These are phyloP conservation scores for Chromoteleia sp. DNA, from an alignment of 2,888 invertebrate species.

Conservation along the genomic window DNA sequence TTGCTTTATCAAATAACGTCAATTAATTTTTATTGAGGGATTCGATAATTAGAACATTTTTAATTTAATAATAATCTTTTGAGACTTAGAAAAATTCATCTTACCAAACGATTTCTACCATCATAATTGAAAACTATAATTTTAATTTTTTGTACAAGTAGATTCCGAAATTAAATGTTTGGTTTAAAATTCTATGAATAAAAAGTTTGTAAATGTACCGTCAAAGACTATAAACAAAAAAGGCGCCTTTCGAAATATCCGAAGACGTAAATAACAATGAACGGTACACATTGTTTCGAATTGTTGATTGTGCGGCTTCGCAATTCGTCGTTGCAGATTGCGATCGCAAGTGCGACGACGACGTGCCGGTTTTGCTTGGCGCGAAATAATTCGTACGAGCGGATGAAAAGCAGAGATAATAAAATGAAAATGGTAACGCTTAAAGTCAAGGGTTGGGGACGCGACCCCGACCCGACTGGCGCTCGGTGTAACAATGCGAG, in stretches of 20 bases:
- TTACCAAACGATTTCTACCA: too few species aligned
- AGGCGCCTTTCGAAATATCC: constrained; percentile 36
- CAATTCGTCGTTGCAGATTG: constrained; percentile 71
- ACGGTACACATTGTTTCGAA: constrained; percentile 52
- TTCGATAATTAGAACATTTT: too few species aligned
- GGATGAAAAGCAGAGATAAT: constrained; percentile 80
- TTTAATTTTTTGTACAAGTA: too few species aligned
- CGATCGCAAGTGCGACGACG: constrained; percentile 70
- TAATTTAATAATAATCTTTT: too few species aligned
- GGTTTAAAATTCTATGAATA: not conserved
- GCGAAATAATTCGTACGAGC: constrained; percentile 72
- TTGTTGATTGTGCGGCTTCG: constrained; percentile 61
- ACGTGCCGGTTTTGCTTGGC: constrained; percentile 64
- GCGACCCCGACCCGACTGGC: constrained; percentile 65
- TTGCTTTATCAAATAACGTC: too few species aligned
- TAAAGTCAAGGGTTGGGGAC: constrained; percentile 77
- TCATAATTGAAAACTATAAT: too few species aligned
- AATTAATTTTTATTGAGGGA: too few species aligned
- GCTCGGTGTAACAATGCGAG: constrained; percentile 77
- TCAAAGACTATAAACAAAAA: constrained; percentile 3
- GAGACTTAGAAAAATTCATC: too few species aligned
- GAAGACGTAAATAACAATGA: constrained; percentile 63
- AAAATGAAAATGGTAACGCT: constrained; percentile 81
- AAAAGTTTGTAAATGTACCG: constrained; percentile 9
- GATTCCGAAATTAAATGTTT: too few species aligned